Evolutionary conservation across 2,888 invertebrate species (phyloP).

Genomic region (Epinotia demarniana): DNA sequence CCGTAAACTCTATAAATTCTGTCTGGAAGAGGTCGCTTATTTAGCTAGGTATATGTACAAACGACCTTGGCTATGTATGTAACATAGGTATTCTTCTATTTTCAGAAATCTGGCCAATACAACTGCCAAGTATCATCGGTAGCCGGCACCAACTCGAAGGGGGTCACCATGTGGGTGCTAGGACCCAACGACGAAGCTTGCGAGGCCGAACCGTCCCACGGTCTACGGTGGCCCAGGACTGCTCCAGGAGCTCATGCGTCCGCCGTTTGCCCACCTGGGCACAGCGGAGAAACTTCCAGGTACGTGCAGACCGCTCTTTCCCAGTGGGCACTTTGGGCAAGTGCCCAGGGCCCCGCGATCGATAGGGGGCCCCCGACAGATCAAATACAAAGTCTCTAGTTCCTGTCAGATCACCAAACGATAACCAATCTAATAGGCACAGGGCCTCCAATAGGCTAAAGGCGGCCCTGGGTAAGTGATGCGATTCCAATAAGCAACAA

Average conservation of each 20-base stretch:
- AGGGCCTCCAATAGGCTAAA: too few relatives aligned
- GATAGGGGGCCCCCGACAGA: too few relatives aligned
- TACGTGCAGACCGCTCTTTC: too few relatives aligned
- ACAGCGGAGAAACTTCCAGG: constrained; percentile 77
- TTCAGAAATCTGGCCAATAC: constrained; percentile 90
- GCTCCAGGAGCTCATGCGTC: constrained; percentile 89
- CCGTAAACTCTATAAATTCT: too few relatives aligned
- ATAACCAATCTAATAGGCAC: too few relatives aligned
- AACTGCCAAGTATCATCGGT: constrained; percentile 88
- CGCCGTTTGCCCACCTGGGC: constrained; percentile 80
- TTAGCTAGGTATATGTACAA: neutral
- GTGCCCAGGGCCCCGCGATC: too few relatives aligned
- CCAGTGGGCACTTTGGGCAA: too few relatives aligned
- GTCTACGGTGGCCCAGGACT: constrained; percentile 86
- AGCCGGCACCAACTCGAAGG: constrained; percentile 76
- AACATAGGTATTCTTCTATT: constrained; percentile 10
- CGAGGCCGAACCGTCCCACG: constrained; percentile 82
- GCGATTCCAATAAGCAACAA: neutral
- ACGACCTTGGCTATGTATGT: neutral
- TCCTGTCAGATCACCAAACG: too few relatives aligned
- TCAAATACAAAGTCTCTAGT: too few relatives aligned
- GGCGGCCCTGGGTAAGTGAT: too few relatives aligned
- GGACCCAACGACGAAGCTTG: constrained; percentile 83
- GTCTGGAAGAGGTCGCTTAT: too few relatives aligned
- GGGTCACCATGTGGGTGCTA: constrained; percentile 87